Base-by-base conservation (phyloP, 2,888 invertebrate genomes). In the Odontomyia ornata region DNA sequence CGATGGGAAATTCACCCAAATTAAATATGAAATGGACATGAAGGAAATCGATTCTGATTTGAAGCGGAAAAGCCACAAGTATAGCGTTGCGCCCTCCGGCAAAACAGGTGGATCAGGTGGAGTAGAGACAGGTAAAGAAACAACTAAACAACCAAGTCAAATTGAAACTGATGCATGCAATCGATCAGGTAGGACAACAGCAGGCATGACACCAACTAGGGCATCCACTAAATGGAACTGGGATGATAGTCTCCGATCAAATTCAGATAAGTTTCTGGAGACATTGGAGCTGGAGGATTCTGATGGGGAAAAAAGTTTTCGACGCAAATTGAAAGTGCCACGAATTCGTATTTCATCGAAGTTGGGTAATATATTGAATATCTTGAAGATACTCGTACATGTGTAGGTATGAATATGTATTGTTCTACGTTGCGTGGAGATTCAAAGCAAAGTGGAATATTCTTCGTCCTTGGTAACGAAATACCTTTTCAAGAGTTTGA, bases 161-260 rank as follows among this genome's bases (percentile, higher is more conserved):
- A 13, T 15, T 9, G 69, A 69, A 3, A 25, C 9, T 23, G 47
- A 71, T 11, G 47, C 46, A 13, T 9, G 27, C 25, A 46, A 52
- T 7, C 57, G 43, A 36, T 57, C 30, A 60, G 60, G 73, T 43
- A 18, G 23, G 36, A 21, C 36, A 11, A 57, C 21, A 23, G 9
- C 36, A 36, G 36, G n/a, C n/a, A n/a, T n/a, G n/a, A n/a, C 36
- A 36, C 3, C 36, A 36, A 36, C 36, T 36, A 36, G 36, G 9
- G 27, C 36, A 36, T 21, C 43, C 21, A 69, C 28, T 23, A 28
- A 46, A 65, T 86, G 86, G 86, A 84, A 85, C 75, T 86, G 86
- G 86, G 85, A 86, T 76, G 86, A 86, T 65, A 86, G 86, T 81
- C 78, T 86, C 76, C 82, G 85, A 73, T 86, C 86, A 15, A 86